phyloP scores from a whole-genome alignment of 2,797 vertebrate species.

The Darevskia nairensis region DNA sequence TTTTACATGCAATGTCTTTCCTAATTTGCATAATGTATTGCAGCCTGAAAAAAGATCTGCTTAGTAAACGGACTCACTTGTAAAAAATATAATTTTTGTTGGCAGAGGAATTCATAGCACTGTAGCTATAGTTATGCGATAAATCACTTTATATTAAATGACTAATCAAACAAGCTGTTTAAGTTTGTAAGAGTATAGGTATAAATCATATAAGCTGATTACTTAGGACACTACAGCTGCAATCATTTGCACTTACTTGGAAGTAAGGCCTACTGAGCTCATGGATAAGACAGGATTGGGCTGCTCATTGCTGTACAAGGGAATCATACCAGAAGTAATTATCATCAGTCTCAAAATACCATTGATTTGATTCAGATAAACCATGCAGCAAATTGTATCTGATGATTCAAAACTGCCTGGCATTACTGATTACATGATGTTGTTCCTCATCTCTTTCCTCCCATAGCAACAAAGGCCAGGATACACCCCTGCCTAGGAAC shows the following conservation, averaged over 20 bases:
- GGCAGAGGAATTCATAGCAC: not conserved
- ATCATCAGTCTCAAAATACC: constrained; percentile 25
- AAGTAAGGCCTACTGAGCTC: not conserved
- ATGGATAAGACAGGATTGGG: not conserved
- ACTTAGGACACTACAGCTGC: not conserved
- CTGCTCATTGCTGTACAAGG: fast-evolving
- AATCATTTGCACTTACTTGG: not conserved
- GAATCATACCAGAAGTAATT: constrained; percentile 31
- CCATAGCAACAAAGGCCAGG: constrained; percentile 2
- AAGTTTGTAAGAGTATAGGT: not conserved
- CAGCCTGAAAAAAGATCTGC: not conserved
- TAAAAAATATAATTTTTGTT: not conserved
- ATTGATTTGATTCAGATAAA: constrained; percentile 40
- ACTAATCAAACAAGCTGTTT: not conserved
- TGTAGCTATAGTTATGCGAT: not conserved
- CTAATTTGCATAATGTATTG: not conserved
- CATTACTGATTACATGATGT: constrained; percentile 6
- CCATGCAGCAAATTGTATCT: not conserved
- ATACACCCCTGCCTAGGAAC: constrained; percentile 21
- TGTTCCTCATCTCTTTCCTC: constrained; percentile 1
- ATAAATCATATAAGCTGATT: not conserved
- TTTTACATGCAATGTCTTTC: not conserved
- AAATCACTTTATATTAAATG: not conserved
- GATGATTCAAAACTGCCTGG: not conserved
- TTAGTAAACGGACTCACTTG: not conserved